A percentile compares a stretch with the other conserved stretches of the same genome.
phyloP scores from a whole-genome alignment of 1,140 invertebrate genomes.

The Meloidogyne floridensis region DNA sequence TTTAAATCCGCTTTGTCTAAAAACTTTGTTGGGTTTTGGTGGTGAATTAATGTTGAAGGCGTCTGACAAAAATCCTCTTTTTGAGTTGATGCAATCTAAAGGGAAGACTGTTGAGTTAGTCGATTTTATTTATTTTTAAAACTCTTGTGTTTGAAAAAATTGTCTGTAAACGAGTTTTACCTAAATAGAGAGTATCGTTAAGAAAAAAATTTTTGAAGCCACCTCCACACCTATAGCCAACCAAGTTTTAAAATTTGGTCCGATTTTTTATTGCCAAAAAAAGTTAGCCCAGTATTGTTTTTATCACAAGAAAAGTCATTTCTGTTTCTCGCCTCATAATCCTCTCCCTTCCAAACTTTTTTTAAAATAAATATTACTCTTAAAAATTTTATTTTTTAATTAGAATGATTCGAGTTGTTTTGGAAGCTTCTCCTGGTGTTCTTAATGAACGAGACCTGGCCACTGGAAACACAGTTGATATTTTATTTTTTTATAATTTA shows the following conservation, averaged over 20 bases:
- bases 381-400: slow-evolving; percentile 10
- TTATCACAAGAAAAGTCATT: background rate
- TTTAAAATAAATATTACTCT: background rate
- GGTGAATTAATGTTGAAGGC: slow-evolving; percentile 42
- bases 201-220: too few species aligned
- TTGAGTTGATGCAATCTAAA: slow-evolving; percentile 60
- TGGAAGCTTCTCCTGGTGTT: slow-evolving; percentile 57
- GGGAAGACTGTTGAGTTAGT: slow-evolving; percentile 57
- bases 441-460: slow-evolving; percentile 52
- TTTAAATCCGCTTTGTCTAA: slow-evolving; percentile 60
- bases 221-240: background rate
- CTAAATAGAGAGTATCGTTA: too few species aligned
- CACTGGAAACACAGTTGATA: slow-evolving; percentile 56
- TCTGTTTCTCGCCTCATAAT: too few species aligned
- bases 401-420: slow-evolving; percentile 57
- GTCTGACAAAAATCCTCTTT: slow-evolving; percentile 59
- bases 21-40: slow-evolving; percentile 43
- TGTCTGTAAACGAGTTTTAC: too few species aligned
- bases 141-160: too few species aligned
- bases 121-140: background rate
- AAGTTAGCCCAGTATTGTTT: too few species aligned
- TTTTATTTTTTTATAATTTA: background rate
- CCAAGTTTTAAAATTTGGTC: too few species aligned
- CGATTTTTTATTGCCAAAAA: too few species aligned
- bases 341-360: too few species aligned